Base-by-base conservation (phyloP, 2,113 vertebrate species). In the Dinomys branickii region DNA sequence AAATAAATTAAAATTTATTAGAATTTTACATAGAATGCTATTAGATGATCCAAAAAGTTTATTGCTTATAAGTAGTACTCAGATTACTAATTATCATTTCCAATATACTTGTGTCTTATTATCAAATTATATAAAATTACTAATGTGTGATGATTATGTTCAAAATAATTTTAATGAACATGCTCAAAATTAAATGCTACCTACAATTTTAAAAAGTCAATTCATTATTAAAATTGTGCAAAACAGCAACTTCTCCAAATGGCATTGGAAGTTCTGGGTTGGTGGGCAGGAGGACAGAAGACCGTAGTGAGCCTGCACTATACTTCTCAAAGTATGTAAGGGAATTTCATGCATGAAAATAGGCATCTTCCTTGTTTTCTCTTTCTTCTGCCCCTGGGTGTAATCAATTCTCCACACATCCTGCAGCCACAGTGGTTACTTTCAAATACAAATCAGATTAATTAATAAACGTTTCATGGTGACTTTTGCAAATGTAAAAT, bases 111-210 rank as follows among this genome's bases (percentile, higher is more conserved):
- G 71, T 82, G 56, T 12, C 14, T 73, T 92, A 65, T 33, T 75
- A 67, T 56, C 0, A 16, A 52, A 52, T 59, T 67, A 19, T 75
- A 50, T 50, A 81, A 88, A 58, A 67, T 65, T 85, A 59, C 73
- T 50, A 47, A 73, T 88, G 69, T 19, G 13, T 90, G 33, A 47
- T 24, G 83, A 85, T 63, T 47, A 1, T 11, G 1, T 19, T 88
- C 35, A 94, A 90, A 88, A 65, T 61, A 95, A 35, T 83, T 82
- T 88, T 82, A 12, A n/a, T 82, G n/a, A 91, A n/a, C 0, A 17
- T 41, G 19, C n/a, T 93, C 19, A 69, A 93, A 87, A 41, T n/a
- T 80, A 85, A 90, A 61, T 77, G 0, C 33, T 6, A 85, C 59
- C 3, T 59, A 7, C 35, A 88, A 47, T 71, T 69, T 17, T 9